Conservation (phyloP, 1,140 invertebrate genomes). For the Apocrypta bakeri region DNA sequence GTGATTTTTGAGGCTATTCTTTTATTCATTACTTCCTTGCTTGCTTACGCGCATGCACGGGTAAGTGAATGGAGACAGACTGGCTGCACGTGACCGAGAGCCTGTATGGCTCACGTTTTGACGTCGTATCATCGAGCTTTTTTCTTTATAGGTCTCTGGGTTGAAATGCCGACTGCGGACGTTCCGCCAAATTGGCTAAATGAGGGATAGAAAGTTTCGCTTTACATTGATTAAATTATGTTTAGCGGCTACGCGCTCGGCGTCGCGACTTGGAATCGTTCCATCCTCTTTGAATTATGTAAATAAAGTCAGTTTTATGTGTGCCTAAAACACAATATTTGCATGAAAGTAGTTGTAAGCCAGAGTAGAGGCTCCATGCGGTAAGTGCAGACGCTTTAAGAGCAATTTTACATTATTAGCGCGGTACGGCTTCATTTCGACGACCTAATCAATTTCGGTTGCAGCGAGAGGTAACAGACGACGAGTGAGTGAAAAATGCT, state of each 20-base stretch:
- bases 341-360: conserved; percentile 34
- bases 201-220: too few relatives aligned
- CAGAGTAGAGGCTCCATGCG: not conserved
- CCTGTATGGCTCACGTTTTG: too few relatives aligned
- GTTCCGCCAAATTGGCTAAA: too few relatives aligned
- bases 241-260: too few relatives aligned
- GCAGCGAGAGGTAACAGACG: too few relatives aligned
- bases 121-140: too few relatives aligned
- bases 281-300: too few relatives aligned
- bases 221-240: too few relatives aligned
- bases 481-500: not conserved
- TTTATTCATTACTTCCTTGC: not conserved
- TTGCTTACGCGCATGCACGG: too few relatives aligned
- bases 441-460: conserved; percentile 1
- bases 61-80: not conserved
- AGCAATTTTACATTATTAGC: conserved; percentile 31
- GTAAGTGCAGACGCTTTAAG: conserved; percentile 13
- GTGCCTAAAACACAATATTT: conserved; percentile 38
- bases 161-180: too few relatives aligned
- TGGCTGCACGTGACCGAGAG: not conserved
- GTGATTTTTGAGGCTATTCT: not conserved
- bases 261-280: not conserved
- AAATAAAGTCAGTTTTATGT: conserved; percentile 44
- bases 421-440: conserved; percentile 8
- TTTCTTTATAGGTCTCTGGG: too few relatives aligned